A percentile compares a stretch with the other conserved stretches of the same genome.
Conservation (phyloP, 2,888 invertebrate species). For the Mylabris sibirica region DNA sequence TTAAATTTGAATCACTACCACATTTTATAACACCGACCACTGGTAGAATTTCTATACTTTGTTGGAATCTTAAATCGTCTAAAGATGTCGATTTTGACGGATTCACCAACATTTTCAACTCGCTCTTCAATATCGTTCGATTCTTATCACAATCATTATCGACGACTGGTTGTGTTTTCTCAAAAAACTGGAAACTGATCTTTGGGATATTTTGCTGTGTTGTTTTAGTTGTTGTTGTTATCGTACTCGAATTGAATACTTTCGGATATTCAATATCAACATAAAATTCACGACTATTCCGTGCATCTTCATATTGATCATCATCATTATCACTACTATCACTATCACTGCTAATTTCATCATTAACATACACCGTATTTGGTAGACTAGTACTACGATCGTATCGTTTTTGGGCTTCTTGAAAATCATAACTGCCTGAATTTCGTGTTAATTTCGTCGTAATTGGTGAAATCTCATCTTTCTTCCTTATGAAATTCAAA, state of each 20-base stretch:
- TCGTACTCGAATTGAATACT: conserved; percentile 39
- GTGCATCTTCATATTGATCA: conserved; percentile 32
- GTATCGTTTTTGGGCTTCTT: conserved; percentile 55
- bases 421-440: conserved; percentile 58
- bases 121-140: conserved; percentile 41
- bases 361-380: conserved; percentile 47
- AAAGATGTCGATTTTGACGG: conserved; percentile 23
- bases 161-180: conserved; percentile 33
- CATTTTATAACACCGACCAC: conserved; percentile 49
- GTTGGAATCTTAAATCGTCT: conserved; percentile 39
- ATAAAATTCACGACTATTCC: conserved; percentile 42
- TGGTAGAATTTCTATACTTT: conserved; percentile 37
- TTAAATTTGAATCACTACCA: conserved; percentile 57
- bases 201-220: conserved; percentile 54
- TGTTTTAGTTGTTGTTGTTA: conserved; percentile 50
- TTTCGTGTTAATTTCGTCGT: conserved; percentile 24
- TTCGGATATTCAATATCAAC: conserved; percentile 38
- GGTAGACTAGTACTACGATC: conserved; percentile 46
- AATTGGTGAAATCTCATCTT: conserved; percentile 40
- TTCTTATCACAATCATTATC: conserved; percentile 26
- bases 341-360: conserved; percentile 44
- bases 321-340: conserved; percentile 48
- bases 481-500: conserved; percentile 46
- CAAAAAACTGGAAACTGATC: conserved; percentile 60
- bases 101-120: conserved; percentile 50